These are phyloP conservation scores for Paramisgurnus dabryanus DNA, from an alignment of 2,113 vertebrate genomes.

Conservation along the genomic window DNA sequence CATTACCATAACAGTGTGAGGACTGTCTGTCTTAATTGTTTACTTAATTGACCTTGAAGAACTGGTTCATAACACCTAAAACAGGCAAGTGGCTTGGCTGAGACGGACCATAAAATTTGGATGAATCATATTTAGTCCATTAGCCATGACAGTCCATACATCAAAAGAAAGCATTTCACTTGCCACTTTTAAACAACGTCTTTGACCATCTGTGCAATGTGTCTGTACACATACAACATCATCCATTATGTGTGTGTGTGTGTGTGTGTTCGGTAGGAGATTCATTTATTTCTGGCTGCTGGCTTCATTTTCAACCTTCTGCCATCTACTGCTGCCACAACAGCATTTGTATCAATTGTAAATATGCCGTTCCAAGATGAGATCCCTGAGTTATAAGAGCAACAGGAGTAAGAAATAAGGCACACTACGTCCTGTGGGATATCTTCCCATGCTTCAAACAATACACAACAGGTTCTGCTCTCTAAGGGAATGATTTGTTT, in stretches of 20 bases:
- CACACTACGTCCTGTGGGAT: constrained; percentile 22
- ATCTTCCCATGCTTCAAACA: constrained; percentile 17
- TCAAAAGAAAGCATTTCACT: constrained; percentile 5
- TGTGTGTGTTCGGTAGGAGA: neutral
- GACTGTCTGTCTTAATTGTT: constrained; percentile 30
- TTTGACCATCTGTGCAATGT: neutral
- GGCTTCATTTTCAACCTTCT: constrained; percentile 42
- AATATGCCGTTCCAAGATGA: constrained; percentile 51
- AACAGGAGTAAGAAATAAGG: constrained; percentile 26
- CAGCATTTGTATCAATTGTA: constrained; percentile 60
- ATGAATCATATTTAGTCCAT: constrained; percentile 24
- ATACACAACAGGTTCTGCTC: neutral
- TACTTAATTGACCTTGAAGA: constrained; percentile 33
- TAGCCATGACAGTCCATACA: constrained; percentile 16
- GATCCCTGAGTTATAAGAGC: constrained; percentile 13
- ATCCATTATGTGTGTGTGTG: neutral
- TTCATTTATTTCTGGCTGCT: constrained; percentile 30
- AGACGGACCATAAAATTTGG: constrained; percentile 1
- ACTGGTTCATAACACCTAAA: constrained; percentile 23
- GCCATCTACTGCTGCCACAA: constrained; percentile 55
- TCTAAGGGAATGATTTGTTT: neutral
- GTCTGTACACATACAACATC: neutral
- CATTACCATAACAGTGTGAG: constrained; percentile 17
- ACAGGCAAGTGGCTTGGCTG: neutral
- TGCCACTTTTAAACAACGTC: neutral